Evolutionary conservation across 2,888 invertebrate species (phyloP), one percentile per base, ranked within the genome.

Genomic region (Epistrophella euchroma): DNA sequence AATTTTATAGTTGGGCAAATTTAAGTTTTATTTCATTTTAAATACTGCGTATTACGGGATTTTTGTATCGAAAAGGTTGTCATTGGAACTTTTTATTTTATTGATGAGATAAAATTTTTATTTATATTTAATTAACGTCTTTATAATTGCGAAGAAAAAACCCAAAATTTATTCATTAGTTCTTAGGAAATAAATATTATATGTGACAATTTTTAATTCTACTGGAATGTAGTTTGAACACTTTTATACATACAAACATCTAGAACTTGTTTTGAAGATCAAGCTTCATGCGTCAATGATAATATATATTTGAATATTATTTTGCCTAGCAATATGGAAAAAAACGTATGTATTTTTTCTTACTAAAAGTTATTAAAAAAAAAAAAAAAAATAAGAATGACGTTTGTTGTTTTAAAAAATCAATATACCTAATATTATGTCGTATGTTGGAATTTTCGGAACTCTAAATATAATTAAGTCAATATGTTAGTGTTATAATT

Each of bases 221-320:
- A 19, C 17, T n/a, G 45, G 64, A 64, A 45, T 64, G 64, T 45
- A 45, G 64, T 60, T 43, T 60, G 9, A 60, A 15, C 7, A 40
- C 5, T 32, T 56, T 0, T 32, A 7, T 32, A 4, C 9, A 6
- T 55, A 43, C 9, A 17, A 3, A 10, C 28, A 28, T 45, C 19
- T 28, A 43, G 17, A 64, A 64, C 64, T 45, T 45, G 64, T 60
- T 62, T 43, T 40, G 40, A 43, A 19, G 60, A 60, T 37, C 15
- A 40, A 22, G 37, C 62, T 25, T 25, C 2, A 2, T 25, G 28
- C 58, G 58, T 62, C 62, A 62, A 43, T 4, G n/a, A n/a, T 62
- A 17, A 17, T n/a, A n/a, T n/a, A n/a, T 45, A 64, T 64, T 64
- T 32, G 32, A 64, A 64, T 47, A 28, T 45, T 28, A 64, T 25